Evolutionary conservation across 2,797 vertebrate species (phyloP), one percentile per base, ranked within the genome.

Genomic region (Xenentodon cancila): DNA sequence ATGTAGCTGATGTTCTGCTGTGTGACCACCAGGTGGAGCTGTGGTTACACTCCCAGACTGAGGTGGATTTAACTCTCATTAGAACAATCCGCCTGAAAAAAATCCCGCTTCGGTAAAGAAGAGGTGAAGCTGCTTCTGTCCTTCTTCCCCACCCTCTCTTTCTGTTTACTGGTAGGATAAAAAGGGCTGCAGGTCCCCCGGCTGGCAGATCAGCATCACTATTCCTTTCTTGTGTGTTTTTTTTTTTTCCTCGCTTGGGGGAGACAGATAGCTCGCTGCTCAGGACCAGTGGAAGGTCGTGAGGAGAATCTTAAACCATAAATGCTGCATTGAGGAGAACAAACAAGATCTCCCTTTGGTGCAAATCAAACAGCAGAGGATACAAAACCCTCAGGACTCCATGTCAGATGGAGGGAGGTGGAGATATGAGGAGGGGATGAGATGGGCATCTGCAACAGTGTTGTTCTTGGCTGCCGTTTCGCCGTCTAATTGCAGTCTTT

Each of bases 311-410:
- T 87, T 81, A 91, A 92, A 84, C 48, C 72, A 32, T 84, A 86
- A 89, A 89, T 91, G 86, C 85, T 87, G 89, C 90, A 91, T 84
- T 89, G 89, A 90, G 72, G 89, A 89, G 88, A 85, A 88, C 88
- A 91, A 92, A 89, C 87, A 89, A 80, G 75, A 85, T 80, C 86
- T 84, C 85, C 85, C 81, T 77, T 77, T 32, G 68, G 86, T 84
- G 80, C 84, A 70, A 88, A 85, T 90, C 88, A 82, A 82, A 88
- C 83, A 84, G 81, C 53, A 4, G 71, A 77, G 76, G 74, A 77
- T 62, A 79, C 81, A 82, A 84, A 77, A 57, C 79, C 86, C 77
- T 54, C 68, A 71, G 86, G 81, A 83, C 84, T 64, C 18, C 46
- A 49, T 80, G 83, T 84, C 82, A 86, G 74, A 80, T n/a, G 18